Conservation (phyloP, 1,140 invertebrate species). For the Cylas formicarius region DNA sequence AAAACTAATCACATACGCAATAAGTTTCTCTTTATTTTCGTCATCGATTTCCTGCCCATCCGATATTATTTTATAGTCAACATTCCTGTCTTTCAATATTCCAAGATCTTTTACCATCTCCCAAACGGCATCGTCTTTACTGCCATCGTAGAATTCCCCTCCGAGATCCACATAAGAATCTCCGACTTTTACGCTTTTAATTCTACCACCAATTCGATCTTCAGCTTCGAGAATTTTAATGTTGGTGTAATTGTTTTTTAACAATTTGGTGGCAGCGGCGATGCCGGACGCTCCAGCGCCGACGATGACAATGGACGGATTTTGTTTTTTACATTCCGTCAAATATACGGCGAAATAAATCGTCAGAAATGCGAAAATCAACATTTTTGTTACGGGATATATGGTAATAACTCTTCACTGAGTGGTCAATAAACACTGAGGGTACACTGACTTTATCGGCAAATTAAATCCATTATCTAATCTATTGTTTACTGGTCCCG, state of each 20-base stretch:
- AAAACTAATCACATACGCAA: too few species aligned
- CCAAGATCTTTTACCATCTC: slow-evolving; percentile 28
- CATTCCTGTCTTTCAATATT: slow-evolving; percentile 50
- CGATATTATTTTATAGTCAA: too few species aligned
- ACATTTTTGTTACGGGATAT: too few species aligned
- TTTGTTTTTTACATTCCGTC: too few species aligned
- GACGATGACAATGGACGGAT: slow-evolving; percentile 47
- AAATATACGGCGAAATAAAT: too few species aligned
- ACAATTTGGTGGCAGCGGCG: slow-evolving; percentile 47
- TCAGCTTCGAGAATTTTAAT: slow-evolving; percentile 60
- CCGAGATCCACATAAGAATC: slow-evolving; percentile 65
- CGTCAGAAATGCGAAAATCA: too few species aligned
- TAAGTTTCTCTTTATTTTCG: slow-evolving; percentile 4
- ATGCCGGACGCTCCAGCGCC: slow-evolving; percentile 54
- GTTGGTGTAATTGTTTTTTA: slow-evolving; percentile 47
- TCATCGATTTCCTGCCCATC: slow-evolving; percentile 15
- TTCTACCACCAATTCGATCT: slow-evolving; percentile 56
- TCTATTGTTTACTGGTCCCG: too few species aligned
- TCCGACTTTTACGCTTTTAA: slow-evolving; percentile 52
- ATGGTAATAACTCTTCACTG: too few species aligned
- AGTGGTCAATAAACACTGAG: too few species aligned
- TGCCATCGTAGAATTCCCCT: slow-evolving; percentile 79
- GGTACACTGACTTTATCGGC: too few species aligned
- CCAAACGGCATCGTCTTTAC: slow-evolving; percentile 61
- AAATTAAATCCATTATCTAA: too few species aligned